Percentiles rank a stretch among this genome's conserved stretches.
Conservation (phyloP, 2,888 invertebrate species). For the Hipparchia sbordonii region DNA sequence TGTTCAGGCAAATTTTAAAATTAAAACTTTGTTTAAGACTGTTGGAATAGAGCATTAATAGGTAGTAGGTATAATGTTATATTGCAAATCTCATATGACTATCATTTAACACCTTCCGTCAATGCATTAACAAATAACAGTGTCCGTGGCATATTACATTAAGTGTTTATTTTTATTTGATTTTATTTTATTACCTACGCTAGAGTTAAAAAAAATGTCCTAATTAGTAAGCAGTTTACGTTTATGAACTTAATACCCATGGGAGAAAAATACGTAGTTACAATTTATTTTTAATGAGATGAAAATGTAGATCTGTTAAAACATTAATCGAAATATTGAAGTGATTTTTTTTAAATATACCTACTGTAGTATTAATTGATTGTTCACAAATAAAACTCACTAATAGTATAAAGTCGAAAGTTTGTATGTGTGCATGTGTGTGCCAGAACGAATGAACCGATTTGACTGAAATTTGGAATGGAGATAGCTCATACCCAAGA, state of each 20-base stretch:
- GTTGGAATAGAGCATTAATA: not conserved
- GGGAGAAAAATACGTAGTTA: too few species aligned
- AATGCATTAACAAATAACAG: conserved; percentile 10
- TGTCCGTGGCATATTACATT: conserved; percentile 30
- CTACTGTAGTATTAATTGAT: too few species aligned
- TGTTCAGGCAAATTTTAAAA: not conserved
- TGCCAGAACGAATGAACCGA: too few species aligned
- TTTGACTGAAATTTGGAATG: too few species aligned
- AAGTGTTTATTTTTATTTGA: conserved; percentile 22
- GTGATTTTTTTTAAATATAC: not conserved
- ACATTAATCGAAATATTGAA: too few species aligned
- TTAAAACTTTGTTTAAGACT: not conserved
- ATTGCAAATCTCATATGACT: conserved; percentile 3
- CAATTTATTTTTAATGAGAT: not conserved
- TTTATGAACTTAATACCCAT: too few species aligned
- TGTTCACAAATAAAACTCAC: too few species aligned
- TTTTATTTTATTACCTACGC: conserved; percentile 16
- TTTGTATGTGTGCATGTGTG: too few species aligned
- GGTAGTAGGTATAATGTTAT: conserved; percentile 6
- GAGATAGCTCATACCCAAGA: too few species aligned
- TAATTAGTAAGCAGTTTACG: not conserved
- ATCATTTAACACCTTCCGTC: conserved; percentile 25
- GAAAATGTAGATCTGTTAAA: too few species aligned
- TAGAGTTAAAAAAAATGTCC: not conserved
- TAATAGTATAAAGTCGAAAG: too few species aligned